Conservation (phyloP, 2,113 vertebrate genomes). For the Capreolus pygargus region DNA sequence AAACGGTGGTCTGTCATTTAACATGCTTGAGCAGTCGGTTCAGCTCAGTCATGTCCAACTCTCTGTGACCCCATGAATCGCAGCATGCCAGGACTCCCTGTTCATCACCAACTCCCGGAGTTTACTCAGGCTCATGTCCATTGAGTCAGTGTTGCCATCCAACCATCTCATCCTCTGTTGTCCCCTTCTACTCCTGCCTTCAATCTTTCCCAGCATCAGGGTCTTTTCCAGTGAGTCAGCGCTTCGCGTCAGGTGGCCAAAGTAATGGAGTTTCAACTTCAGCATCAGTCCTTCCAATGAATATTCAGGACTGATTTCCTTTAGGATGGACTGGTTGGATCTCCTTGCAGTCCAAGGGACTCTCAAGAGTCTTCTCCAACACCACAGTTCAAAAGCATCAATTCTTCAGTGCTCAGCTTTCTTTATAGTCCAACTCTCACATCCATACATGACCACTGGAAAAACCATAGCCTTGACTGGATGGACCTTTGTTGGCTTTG, state of each 20-base stretch:
- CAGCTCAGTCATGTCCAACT: accelerated
- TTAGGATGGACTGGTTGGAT: neutral
- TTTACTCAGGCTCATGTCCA: neutral
- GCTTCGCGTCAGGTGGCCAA: neutral
- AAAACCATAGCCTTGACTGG: neutral
- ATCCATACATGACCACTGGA: neutral
- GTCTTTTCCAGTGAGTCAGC: neutral
- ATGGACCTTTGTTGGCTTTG: neutral
- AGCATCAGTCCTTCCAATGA: neutral
- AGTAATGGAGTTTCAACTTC: neutral
- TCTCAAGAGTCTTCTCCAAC: neutral
- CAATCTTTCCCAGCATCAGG: neutral
- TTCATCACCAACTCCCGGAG: accelerated
- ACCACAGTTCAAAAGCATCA: neutral
- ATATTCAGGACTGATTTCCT: neutral
- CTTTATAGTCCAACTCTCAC: neutral
- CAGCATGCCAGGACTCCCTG: neutral
- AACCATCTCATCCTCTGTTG: neutral
- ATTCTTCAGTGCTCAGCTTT: neutral
- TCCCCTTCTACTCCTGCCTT: neutral
- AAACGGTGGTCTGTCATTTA: neutral
- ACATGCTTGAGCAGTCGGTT: neutral
- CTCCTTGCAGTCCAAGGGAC: neutral
- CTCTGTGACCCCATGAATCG: neutral
- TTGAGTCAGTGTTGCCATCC: neutral